Conservation (phyloP, 2,113 vertebrate species). For the Cephalopterus ornatus region DNA sequence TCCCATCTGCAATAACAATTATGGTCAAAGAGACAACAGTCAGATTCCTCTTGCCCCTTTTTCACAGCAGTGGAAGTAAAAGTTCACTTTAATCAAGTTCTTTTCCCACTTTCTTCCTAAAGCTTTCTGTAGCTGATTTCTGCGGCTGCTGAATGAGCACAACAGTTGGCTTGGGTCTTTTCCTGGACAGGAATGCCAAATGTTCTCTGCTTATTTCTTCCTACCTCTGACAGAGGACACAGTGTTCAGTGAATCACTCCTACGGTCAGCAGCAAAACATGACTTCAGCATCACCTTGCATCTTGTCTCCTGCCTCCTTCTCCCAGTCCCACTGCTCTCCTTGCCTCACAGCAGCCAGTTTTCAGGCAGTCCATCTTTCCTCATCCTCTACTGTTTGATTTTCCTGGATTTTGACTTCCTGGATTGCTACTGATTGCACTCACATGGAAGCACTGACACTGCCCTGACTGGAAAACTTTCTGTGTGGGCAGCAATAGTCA, state of each 20-base stretch:
- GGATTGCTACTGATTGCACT: not conserved
- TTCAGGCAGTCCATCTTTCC: not conserved
- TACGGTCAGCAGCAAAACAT: not conserved
- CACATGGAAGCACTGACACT: not conserved
- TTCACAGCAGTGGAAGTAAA: not conserved
- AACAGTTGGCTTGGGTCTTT: not conserved
- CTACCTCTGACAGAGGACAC: not conserved
- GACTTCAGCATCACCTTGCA: not conserved
- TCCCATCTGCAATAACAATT: not conserved
- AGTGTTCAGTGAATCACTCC: not conserved
- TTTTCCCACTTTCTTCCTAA: not conserved
- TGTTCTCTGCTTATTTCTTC: not conserved
- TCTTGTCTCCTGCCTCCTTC: not conserved
- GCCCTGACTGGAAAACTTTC: not conserved
- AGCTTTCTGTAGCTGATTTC: not conserved
- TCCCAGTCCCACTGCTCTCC: not conserved
- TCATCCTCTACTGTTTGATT: not conserved
- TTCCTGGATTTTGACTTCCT: not conserved
- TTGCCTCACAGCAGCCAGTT: not conserved
- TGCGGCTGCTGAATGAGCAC: not conserved
- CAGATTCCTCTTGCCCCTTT: not conserved
- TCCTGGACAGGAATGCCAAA: not conserved
- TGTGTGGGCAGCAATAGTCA: not conserved
- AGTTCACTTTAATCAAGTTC: not conserved
- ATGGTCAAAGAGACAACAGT: not conserved